A percentile compares a stretch with the other conserved stretches of the same genome.
These are phyloP conservation scores for Wasmannia auropunctata DNA, from an alignment of 1,140 invertebrate genomes.

Conservation along the genomic window DNA sequence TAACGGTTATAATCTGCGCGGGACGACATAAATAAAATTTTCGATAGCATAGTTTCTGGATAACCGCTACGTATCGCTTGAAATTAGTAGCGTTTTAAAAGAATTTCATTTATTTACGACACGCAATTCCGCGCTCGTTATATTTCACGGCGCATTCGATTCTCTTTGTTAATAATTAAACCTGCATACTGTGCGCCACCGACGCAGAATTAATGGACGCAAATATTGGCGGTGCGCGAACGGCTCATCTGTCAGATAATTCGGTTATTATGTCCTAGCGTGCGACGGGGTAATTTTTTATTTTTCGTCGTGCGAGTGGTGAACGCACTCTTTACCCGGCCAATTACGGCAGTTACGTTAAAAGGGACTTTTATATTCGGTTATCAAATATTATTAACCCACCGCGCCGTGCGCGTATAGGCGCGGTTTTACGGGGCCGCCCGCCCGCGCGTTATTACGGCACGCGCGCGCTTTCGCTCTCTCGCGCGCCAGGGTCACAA, in stretches of 20 bases:
- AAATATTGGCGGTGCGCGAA: constrained; percentile 44
- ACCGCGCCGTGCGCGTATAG: not conserved
- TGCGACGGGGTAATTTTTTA: constrained; percentile 35
- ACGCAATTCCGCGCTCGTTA: constrained; percentile 4
- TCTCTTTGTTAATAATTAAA: constrained; percentile 44
- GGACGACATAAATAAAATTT: constrained; percentile 21
- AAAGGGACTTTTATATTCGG: constrained; percentile 49
- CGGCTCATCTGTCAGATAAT: constrained; percentile 42
- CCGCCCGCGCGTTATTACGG: constrained; percentile 2
- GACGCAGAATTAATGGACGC: constrained; percentile 41
- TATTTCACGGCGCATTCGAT: not conserved
- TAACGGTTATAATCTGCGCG: not conserved
- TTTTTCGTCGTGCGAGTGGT: not conserved
- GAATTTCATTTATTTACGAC: constrained; percentile 17
- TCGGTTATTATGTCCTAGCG: constrained; percentile 10
- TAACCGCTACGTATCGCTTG: not conserved
- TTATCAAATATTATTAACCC: constrained; percentile 55
- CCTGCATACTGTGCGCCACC: not conserved
- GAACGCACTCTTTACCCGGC: not conserved
- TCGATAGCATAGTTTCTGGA: not conserved
- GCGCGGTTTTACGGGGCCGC: constrained; percentile 3
- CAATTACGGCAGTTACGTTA: constrained; percentile 37
- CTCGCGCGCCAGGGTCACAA: constrained; percentile 29
- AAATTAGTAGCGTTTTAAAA: constrained; percentile 12
- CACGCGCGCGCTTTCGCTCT: constrained; percentile 24